Conservation (phyloP, 2,888 invertebrate genomes). For the Drosophila tripunctata region DNA sequence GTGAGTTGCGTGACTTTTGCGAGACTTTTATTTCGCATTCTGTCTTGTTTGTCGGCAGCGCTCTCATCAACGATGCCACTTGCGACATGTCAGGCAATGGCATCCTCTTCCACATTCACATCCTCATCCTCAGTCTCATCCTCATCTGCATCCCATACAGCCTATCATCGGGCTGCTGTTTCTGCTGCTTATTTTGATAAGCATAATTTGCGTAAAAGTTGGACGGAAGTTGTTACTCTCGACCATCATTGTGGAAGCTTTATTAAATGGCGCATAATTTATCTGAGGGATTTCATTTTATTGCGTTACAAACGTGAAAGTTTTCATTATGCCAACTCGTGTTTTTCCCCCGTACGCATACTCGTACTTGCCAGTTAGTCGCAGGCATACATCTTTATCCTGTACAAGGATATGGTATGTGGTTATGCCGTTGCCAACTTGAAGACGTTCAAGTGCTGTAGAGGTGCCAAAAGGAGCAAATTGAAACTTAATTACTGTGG, state of each 20-base stretch:
- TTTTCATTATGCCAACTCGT: conserved; percentile 20
- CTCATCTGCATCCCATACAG: conserved; percentile 10
- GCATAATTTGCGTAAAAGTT: conserved; percentile 61
- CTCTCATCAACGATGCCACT: conserved; percentile 62
- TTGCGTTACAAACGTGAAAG: conserved; percentile 37
- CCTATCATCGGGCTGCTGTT: conserved; percentile 31
- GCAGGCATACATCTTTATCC: not conserved
- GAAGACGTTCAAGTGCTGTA: not conserved
- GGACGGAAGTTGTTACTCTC: not conserved
- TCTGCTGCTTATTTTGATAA: conserved; percentile 46
- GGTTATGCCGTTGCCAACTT: conserved; percentile 19
- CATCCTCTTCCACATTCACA: conserved; percentile 31
- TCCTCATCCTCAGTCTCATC: conserved; percentile 5
- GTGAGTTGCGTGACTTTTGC: conserved; percentile 67
- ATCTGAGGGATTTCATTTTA: conserved; percentile 55
- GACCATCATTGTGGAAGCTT: conserved; percentile 37
- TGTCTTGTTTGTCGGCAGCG: conserved; percentile 12
- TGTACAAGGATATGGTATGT: conserved; percentile 1
- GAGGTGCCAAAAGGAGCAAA: conserved; percentile 30
- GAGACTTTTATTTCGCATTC: conserved; percentile 34
- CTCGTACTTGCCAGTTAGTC: not conserved
- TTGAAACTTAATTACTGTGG: conserved; percentile 59
- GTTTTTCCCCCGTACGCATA: not conserved
- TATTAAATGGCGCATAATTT: conserved; percentile 71
- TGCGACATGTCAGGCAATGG: conserved; percentile 50